phyloP scores from a whole-genome alignment of 2,888 invertebrate species.

The Chironomus riparius region DNA sequence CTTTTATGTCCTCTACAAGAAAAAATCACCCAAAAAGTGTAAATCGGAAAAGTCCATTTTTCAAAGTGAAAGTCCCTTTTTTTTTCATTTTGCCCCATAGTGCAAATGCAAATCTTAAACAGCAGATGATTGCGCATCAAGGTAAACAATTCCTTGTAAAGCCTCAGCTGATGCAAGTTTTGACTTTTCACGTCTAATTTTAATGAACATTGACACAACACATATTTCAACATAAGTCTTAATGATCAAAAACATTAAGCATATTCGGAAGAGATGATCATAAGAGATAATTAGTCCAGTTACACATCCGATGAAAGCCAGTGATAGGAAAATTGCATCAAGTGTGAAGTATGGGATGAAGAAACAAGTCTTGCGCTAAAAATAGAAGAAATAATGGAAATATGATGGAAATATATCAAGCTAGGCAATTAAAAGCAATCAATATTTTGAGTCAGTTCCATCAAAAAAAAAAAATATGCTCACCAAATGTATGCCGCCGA shows the following conservation, averaged over 20 bases:
- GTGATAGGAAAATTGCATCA: background rate
- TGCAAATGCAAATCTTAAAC: background rate
- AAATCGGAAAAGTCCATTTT: too few species aligned
- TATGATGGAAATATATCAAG: background rate
- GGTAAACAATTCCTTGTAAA: background rate
- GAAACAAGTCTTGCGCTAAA: slow-evolving; percentile 12
- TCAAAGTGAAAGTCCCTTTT: too few species aligned
- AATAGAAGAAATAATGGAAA: background rate
- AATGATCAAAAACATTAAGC: background rate
- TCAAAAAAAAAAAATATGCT: background rate
- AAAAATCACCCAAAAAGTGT: too few species aligned
- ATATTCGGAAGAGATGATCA: slow-evolving; percentile 9
- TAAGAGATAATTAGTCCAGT: background rate
- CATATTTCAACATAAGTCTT: slow-evolving; percentile 1
- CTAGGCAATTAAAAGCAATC: background rate
- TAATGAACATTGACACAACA: background rate
- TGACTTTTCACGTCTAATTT: background rate
- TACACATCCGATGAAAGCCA: background rate
- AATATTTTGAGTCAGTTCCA: background rate
- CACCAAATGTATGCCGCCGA: background rate
- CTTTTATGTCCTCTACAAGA: too few species aligned
- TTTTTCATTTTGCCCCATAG: too few species aligned
- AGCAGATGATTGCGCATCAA: background rate
- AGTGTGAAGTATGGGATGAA: slow-evolving; percentile 9
- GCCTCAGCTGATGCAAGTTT: background rate